Evolutionary conservation across 2,888 invertebrate species (phyloP), one percentile per base, ranked within the genome.

Genomic region (Lysandra bellargus): DNA sequence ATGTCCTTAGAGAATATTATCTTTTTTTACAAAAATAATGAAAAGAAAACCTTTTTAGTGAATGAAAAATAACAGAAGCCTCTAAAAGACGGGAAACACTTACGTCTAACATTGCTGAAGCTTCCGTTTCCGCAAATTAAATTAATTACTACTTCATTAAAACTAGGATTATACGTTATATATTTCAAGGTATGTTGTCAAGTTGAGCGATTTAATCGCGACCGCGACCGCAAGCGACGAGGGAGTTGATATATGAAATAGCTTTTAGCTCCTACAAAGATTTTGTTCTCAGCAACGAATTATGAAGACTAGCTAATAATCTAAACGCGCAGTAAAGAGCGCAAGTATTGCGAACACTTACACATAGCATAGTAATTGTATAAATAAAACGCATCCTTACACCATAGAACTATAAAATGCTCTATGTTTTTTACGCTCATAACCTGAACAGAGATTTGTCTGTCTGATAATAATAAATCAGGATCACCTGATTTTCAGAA

Each of bases 71-170:
- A 64, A 23, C 30, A 30, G 61, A 61, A 0, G 12, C 64, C 3
- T 30, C 23, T 4, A 64, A 64, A 30, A 23, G 12, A 64, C 30
- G 64, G 23, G 4, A 64, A 64, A 23, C 30, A 30, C 30, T 12
- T 3, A 64, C 64, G 64, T 9, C 12, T 64, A 23, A 64, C 30
- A 61, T 9, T 61, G 3, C 23, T 2, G 30, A 64, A 12, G 30
- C 64, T 30, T 12, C 64, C 23, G 9, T 64, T 64, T 64, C 64
- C 64, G 30, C 30, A 23, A 64, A 64, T 64, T 64, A 30, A 64
- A 64, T 64, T 30, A 64, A 64, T 64, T 64, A 64, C 64, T 64
- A 30, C 30, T 64, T 64, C 64, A 30, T 30, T 64, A 64, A 64
- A 64, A 64, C 64, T 64, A 64, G 23, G 30, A 64, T 64, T 64